Evolutionary conservation across 1,140 invertebrate species (phyloP).

Genomic region (Psilanteris sp.): DNA sequence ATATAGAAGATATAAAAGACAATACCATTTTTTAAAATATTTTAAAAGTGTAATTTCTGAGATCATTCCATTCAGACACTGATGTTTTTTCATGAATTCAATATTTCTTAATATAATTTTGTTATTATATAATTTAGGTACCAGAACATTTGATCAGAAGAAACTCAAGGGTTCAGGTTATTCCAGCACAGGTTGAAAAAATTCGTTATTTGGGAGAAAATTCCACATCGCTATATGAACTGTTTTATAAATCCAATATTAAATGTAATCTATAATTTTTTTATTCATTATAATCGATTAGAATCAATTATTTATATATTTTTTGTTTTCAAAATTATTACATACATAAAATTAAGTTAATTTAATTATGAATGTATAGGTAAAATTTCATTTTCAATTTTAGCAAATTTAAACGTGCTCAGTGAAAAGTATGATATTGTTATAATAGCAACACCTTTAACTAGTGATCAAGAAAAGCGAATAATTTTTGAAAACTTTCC

Average conservation of each 20-base stretch:
- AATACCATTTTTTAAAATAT: too few species aligned
- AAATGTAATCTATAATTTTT: too few species aligned
- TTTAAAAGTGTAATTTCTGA: too few species aligned
- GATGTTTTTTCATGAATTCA: too few species aligned
- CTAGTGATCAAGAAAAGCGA: slow-evolving; percentile 71
- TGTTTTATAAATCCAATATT: slow-evolving; percentile 48
- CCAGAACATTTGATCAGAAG: slow-evolving; percentile 69
- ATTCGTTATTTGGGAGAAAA: slow-evolving; percentile 60
- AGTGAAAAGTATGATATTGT: slow-evolving; percentile 81
- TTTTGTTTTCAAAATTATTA: neutral
- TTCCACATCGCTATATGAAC: slow-evolving; percentile 58
- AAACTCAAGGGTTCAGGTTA: slow-evolving; percentile 74
- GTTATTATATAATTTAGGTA: slow-evolving; percentile 65
- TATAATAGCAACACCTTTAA: slow-evolving; percentile 82
- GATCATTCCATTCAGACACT: too few species aligned
- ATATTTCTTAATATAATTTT: neutral
- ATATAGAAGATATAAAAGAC: too few species aligned
- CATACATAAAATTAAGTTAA: too few species aligned
- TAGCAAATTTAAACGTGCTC: slow-evolving; percentile 57
- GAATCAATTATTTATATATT: too few species aligned
- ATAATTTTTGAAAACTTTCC: slow-evolving; percentile 73
- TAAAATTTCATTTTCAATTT: neutral
- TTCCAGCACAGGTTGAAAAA: slow-evolving; percentile 70
- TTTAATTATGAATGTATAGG: too few species aligned
- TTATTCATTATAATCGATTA: too few species aligned